Base-by-base conservation (phyloP, 2,888 invertebrate genomes). In the Ectobius pallidus region DNA sequence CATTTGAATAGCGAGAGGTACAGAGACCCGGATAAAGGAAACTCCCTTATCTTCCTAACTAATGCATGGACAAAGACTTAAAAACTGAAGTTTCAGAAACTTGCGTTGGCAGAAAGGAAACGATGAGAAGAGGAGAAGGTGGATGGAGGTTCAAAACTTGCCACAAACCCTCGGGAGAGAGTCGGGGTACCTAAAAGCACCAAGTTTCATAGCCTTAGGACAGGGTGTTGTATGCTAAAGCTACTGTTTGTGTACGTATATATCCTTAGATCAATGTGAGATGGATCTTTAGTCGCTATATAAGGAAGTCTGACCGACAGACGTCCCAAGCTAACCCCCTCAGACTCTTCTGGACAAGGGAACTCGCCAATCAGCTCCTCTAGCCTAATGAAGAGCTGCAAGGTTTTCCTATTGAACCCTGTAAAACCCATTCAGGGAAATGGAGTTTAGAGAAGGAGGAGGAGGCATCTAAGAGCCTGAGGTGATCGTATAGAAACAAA, bases 381-480 rank as follows among this genome's bases (percentile, higher is more conserved):
- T 70, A 70, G 70, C 44, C 25, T 70, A 70, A 70, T 70, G 70
- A 70, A 61, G 63, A 20, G 39, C 30, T 55, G n/a, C 32, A 32
- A n/a, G 67, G 67, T 68, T 68, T 68, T 70, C 20, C 70, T 58
- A 70, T 61, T 61, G 70, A 71, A 62, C 71, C 16, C 32, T 18
- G 62, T 30, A 46, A 32, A 65, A 65, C 27, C 65, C 65, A 65
- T 65, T 65, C 65, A 69, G 58, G 55, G 34, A 69, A 55, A 69
- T 55, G 69, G 55, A 69, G 39, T 34, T 52, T 46, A 30, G 68
- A 25, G 46, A 52, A 68, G 68, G 46, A 34, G 6, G 49, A 68
- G 27, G 20, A 49, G 20, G 65, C 18, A 65, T 42, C 65, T 44
- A 67, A 27, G 27, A 46, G 44, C 68, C 68, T 34, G 62, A 65